A percentile compares a stretch with the other conserved stretches of the same genome.
Evolutionary conservation across 1,140 invertebrate species (phyloP).

Genomic region (Stegodyphus mimosarum): DNA sequence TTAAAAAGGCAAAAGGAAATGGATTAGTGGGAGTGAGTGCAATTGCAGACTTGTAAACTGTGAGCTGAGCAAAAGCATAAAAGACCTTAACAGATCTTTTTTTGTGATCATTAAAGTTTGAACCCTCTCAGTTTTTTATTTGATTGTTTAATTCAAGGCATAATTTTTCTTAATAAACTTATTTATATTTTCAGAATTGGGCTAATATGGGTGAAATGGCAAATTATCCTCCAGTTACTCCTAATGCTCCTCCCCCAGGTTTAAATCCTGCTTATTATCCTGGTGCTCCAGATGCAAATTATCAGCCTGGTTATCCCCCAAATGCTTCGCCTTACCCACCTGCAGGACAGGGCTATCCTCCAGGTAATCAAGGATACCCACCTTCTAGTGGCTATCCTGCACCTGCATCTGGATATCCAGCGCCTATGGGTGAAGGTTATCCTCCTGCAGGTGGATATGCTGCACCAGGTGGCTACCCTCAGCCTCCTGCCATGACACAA

Average conservation of each 20-base stretch:
- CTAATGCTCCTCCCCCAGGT: conserved; percentile 3
- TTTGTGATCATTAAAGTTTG: neutral
- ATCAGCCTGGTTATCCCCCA: neutral
- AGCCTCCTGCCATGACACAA: neutral
- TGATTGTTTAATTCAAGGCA: too few species aligned
- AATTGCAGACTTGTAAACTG: too few species aligned
- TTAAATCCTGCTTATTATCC: conserved; percentile 2
- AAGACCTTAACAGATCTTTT: too few species aligned
- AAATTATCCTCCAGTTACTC: neutral
- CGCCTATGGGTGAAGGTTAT: neutral
- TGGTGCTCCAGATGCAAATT: neutral
- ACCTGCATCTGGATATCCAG: conserved; percentile 5
- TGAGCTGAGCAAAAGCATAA: too few species aligned
- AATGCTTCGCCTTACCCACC: neutral
- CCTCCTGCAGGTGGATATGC: neutral
- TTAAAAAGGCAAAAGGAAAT: too few species aligned
- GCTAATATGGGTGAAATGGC: neutral
- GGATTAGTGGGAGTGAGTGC: too few species aligned
- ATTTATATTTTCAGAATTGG: too few species aligned
- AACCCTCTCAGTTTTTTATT: too few species aligned
- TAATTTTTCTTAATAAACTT: too few species aligned
- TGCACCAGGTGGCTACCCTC: conserved; percentile 4
- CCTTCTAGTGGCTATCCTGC: conserved; percentile 5
- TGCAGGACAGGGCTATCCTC: conserved; percentile 27
- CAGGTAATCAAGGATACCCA: conserved; percentile 14